phyloP scores from a whole-genome alignment of 2,797 vertebrate species.

The Muscicapa comitata region DNA sequence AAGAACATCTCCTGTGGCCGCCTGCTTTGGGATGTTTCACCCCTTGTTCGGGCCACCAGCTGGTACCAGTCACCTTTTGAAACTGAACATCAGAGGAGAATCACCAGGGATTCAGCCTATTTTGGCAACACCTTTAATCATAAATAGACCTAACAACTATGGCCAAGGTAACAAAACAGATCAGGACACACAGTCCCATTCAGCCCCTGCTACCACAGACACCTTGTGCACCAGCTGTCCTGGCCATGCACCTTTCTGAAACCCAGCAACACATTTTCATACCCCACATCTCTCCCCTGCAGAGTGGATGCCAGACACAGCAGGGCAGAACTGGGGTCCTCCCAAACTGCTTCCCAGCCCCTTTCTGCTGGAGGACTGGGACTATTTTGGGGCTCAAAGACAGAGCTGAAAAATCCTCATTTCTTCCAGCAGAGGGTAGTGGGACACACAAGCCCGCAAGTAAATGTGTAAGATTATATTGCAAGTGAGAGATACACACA shows the following conservation, averaged over 20 bases:
- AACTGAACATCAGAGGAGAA: neutral
- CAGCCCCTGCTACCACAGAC: neutral
- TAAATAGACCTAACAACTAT: neutral
- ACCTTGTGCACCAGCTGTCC: accelerated
- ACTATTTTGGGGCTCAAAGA: neutral
- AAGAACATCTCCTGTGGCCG: neutral
- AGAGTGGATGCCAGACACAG: neutral
- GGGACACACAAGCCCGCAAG: neutral
- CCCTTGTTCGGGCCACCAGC: neutral
- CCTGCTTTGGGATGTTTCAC: neutral
- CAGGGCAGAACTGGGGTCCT: neutral
- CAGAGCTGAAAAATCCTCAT: neutral
- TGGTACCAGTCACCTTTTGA: neutral
- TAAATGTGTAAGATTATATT: neutral
- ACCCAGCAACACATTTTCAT: neutral
- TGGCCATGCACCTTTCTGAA: neutral
- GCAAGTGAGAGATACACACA: neutral
- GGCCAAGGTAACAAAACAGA: neutral
- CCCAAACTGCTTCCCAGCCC: neutral
- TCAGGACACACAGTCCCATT: neutral
- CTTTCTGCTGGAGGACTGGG: neutral
- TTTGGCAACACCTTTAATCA: neutral
- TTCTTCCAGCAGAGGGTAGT: slow-evolving; percentile 46
- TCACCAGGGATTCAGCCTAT: neutral
- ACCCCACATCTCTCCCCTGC: neutral